A percentile compares a stretch with the other conserved stretches of the same genome.
phyloP scores from a whole-genome alignment of 2,797 vertebrate species.

The Pogonophryne albipinna region DNA sequence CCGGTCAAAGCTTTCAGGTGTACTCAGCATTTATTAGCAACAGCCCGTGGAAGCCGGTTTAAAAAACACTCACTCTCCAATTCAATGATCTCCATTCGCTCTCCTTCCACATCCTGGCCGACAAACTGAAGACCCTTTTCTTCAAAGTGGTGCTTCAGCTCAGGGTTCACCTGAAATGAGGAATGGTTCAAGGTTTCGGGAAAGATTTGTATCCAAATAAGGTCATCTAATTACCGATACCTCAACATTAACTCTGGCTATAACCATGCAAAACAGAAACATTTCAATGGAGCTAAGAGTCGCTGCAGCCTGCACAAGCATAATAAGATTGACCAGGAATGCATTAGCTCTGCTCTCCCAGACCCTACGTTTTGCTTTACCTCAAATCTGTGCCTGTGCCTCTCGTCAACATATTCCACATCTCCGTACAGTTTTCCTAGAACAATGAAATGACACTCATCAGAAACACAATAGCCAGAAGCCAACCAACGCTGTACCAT shows the following conservation, averaged over 20 bases:
- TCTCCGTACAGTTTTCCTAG: slow-evolving; percentile 93
- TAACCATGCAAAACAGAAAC: not conserved
- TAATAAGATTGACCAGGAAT: not conserved
- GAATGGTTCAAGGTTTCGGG: not conserved
- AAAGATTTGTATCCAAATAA: not conserved
- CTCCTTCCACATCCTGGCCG: slow-evolving; percentile 93
- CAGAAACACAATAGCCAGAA: not conserved
- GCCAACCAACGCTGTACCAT: not conserved
- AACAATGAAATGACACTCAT: slow-evolving; percentile 38
- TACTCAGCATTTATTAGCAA: not conserved
- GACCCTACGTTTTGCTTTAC: slow-evolving; percentile 62
- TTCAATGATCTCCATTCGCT: slow-evolving; percentile 96
- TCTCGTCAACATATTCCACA: slow-evolving; percentile 91
- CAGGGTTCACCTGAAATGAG: slow-evolving; percentile 91
- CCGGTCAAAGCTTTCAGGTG: not conserved
- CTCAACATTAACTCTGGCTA: not conserved
- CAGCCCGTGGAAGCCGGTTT: not conserved
- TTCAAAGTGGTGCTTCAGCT: slow-evolving; percentile 91
- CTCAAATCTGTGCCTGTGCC: slow-evolving; percentile 96
- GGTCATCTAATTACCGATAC: not conserved
- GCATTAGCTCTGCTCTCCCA: not conserved
- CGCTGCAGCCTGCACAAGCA: not conserved
- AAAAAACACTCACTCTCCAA: slow-evolving; percentile 86
- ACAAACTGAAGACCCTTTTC: slow-evolving; percentile 91
- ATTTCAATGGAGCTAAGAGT: not conserved